These are phyloP conservation scores for Oenanthe melanoleuca DNA, from an alignment of 2,113 vertebrate genomes.

Conservation along the genomic window DNA sequence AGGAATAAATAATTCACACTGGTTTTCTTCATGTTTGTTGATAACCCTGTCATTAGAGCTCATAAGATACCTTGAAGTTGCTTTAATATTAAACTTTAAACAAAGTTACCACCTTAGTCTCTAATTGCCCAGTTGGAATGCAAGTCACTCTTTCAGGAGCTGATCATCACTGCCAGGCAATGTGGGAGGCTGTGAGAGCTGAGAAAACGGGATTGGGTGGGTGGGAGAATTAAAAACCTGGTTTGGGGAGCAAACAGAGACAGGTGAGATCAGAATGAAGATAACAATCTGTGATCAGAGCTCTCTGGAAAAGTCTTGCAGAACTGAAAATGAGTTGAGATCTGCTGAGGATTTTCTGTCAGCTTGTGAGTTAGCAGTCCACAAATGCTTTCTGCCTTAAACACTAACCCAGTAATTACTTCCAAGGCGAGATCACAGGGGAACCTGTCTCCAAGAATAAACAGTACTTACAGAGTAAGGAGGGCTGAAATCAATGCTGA, in stretches of 20 bases:
- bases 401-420: not conserved
- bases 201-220: not conserved
- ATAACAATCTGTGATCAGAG: not conserved
- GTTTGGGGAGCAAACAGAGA: not conserved
- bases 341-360: not conserved
- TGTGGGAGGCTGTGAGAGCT: not conserved
- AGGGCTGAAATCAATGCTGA: not conserved
- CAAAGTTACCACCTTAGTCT: not conserved
- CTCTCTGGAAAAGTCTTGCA: not conserved
- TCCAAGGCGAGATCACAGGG: not conserved
- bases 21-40: not conserved
- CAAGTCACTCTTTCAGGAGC: not conserved
- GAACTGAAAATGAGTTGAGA: not conserved
- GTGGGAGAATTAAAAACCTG: not conserved
- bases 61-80: not conserved
- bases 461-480: not conserved
- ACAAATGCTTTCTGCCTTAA: not conserved
- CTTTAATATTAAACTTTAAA: not conserved
- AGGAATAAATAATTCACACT: not conserved
- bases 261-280: not conserved
- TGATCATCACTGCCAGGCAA: not conserved
- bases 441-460: not conserved
- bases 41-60: not conserved
- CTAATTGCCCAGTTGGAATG: not conserved
- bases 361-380: not conserved